Conservation (phyloP, 2,113 vertebrate genomes). For the Ahaetulla prasina region DNA sequence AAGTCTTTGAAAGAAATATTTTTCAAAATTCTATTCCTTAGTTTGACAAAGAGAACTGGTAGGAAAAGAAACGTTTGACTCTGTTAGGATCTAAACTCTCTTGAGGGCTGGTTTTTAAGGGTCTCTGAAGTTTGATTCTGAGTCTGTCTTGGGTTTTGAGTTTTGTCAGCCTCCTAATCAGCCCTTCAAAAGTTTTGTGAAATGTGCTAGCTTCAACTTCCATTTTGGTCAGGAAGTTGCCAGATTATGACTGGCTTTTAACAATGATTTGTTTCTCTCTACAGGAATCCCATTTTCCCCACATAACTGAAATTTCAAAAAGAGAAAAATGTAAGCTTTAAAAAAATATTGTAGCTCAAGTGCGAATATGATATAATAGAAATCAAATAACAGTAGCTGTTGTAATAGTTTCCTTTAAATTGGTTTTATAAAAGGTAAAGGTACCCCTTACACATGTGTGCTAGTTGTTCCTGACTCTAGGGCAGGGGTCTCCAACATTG, state of each 20-base stretch:
- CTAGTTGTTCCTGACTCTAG: no score
- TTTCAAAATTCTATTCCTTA: neutral
- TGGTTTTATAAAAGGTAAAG: no score
- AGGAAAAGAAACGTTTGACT: neutral
- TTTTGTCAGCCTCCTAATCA: neutral
- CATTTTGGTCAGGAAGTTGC: neutral
- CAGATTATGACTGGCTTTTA: neutral
- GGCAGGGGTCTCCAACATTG: no score
- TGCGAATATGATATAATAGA: neutral
- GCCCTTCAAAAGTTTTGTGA: neutral
- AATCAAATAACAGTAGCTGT: neutral
- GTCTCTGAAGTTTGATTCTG: neutral
- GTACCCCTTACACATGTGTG: no score
- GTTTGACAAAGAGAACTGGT: neutral
- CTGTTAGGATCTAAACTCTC: neutral
- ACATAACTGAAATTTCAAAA: neutral
- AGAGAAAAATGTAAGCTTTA: neutral
- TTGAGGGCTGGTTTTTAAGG: neutral
- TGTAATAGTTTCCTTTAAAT: neutral
- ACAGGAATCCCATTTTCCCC: neutral
- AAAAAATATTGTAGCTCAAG: neutral
- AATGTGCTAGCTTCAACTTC: neutral
- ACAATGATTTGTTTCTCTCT: neutral
- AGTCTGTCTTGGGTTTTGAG: neutral
- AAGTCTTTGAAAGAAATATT: neutral